Evolutionary conservation across 2,113 vertebrate species (phyloP).

Genomic region (Burhinus oedicnemus): DNA sequence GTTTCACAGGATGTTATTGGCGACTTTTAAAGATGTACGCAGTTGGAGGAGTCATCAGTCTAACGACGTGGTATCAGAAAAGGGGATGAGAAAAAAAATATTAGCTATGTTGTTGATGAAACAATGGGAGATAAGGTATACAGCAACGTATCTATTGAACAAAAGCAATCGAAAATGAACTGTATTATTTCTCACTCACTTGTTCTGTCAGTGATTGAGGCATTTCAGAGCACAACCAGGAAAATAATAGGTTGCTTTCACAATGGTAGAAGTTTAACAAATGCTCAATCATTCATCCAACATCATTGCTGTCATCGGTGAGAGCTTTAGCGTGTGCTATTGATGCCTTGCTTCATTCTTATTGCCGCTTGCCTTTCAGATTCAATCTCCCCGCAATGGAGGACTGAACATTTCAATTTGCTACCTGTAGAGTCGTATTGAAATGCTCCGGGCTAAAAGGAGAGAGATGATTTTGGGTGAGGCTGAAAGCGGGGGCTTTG

Average conservation of each 20-base stretch:
- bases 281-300: constrained; percentile 74
- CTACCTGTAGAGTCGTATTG: constrained; percentile 65
- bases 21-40: not conserved
- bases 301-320: constrained; percentile 50
- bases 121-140: not conserved
- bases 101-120: constrained; percentile 36
- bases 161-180: constrained; percentile 74
- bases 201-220: constrained; percentile 79
- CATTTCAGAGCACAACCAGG: constrained; percentile 72
- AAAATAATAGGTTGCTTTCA: constrained; percentile 83
- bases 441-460: constrained; percentile 2
- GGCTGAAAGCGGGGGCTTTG: constrained; percentile 22
- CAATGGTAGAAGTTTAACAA: constrained; percentile 77
- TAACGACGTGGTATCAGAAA: not conserved
- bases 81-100: not conserved
- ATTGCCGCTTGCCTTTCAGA: constrained; percentile 70
- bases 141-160: constrained; percentile 1
- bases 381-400: constrained; percentile 66
- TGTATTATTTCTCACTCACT: constrained; percentile 79
- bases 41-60: not conserved
- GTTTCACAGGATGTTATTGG: not conserved
- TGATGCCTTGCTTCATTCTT: constrained; percentile 60
- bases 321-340: constrained; percentile 58
- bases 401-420: constrained; percentile 77
- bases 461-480: constrained; percentile 39